Conservation (phyloP, 2,888 invertebrate genomes). For the Lepidochrysops patricia region DNA sequence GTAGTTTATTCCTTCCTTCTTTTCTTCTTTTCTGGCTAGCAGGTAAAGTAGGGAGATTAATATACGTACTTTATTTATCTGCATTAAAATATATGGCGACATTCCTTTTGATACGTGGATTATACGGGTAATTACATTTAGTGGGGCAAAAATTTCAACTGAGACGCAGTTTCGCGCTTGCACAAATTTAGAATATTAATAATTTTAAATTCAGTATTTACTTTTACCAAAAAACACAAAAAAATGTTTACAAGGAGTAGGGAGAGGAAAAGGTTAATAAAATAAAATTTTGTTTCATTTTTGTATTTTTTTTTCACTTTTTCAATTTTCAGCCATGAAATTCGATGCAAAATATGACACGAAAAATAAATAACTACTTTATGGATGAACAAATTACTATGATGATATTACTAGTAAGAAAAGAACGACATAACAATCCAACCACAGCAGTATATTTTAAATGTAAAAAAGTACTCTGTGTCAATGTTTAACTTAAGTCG, state of each 20-base stretch:
- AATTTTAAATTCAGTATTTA: no score
- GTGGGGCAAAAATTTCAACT: slow-evolving; percentile 32
- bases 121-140: slow-evolving; percentile 56
- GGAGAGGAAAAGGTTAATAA: slow-evolving; percentile 11
- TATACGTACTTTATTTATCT: background rate
- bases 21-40: no score
- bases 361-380: background rate
- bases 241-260: no score
- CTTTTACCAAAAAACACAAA: no score
- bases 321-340: background rate
- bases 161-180: background rate
- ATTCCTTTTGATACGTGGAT: slow-evolving; percentile 5
- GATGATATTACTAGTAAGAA: background rate
- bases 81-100: slow-evolving; percentile 5
- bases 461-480: slow-evolving; percentile 56
- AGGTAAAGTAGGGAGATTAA: background rate
- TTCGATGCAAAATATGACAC: slow-evolving; percentile 17
- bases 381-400: background rate
- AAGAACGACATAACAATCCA: slow-evolving; percentile 25
- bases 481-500: slow-evolving; percentile 30
- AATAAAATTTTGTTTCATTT: slow-evolving; percentile 16
- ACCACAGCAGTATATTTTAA: slow-evolving; percentile 56
- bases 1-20: no score
- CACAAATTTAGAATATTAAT: background rate
- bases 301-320: slow-evolving; percentile 17